Base-by-base conservation (phyloP, 2,113 vertebrate species). In the Boleophthalmus pectinirostris region DNA sequence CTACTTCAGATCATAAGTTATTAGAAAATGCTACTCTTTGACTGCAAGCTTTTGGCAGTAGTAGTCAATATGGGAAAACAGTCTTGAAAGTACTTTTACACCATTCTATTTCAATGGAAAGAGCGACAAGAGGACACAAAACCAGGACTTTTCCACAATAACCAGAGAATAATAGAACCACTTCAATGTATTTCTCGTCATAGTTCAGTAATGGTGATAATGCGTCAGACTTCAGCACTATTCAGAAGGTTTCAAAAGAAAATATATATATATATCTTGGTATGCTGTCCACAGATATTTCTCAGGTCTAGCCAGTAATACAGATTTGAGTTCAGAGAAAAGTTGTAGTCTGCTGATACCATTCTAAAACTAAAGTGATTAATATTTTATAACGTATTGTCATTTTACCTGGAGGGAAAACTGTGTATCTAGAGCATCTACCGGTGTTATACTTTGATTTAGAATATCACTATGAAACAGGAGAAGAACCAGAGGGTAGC, bases 41-140 rank as follows among this genome's bases (percentile, higher is more conserved):
- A 83, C 69, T 83, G 58, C 58, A 79, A 68, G 75, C 69, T 72
- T 66, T 63, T 76, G 73, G 73, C 73, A 53, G 68, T 68, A 6
- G 38, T 43, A 10, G 38, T 43, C 38, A 43, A 43, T 9, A 43
- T 43, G 38, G 38, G 8, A 43, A 10, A 43, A 38, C 2, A 4
- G 8, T 9, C 35, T 38, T 38, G 38, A 43, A 43, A 43, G 38
- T 43, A 43, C 38, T 43, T 43, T 43, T 43, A 43, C 38, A 43
- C 9, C 38, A 9, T 43, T 43, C 10, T 10, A 43, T 43, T 43
- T 69, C 14, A 1, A 14, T 24, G 15, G n/a, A 23, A 47, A 47
- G 71, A 13, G 53, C 70, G 70, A 74, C 53, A 53, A 21, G 21
- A 75, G 46, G 7, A 43, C 21, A 57, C 38, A 33, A 73, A 75